Conservation (phyloP, 2,797 vertebrate genomes). For the Chelidonichthys spinosus region DNA sequence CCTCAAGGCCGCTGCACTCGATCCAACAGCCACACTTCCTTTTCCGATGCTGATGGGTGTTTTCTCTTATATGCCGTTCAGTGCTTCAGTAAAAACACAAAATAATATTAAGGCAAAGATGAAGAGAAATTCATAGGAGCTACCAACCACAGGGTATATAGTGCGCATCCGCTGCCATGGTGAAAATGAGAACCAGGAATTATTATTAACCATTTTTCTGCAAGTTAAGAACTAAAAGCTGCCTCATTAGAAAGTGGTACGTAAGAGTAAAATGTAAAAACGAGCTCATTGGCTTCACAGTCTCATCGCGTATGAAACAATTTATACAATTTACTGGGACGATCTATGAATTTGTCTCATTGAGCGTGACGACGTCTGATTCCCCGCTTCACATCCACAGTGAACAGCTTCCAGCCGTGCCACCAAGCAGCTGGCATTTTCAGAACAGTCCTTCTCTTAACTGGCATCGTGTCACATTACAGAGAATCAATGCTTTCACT, state of each 20-base stretch:
- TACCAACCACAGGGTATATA: too few relatives aligned
- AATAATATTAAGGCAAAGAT: too few relatives aligned
- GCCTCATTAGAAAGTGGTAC: not conserved
- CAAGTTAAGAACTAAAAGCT: not conserved
- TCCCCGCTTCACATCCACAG: conserved; percentile 20
- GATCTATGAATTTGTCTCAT: not conserved
- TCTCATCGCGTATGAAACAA: too few relatives aligned
- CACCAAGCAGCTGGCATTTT: conserved; percentile 32
- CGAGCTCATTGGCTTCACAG: not conserved
- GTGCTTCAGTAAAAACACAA: too few relatives aligned
- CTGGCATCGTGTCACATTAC: conserved; percentile 50
- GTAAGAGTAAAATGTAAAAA: conserved; percentile 8
- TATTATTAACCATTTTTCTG: not conserved
- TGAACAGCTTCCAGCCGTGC: conserved; percentile 23
- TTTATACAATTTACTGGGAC: not conserved
- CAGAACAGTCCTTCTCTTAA: conserved; percentile 30
- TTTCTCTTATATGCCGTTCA: too few relatives aligned
- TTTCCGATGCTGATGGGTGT: too few relatives aligned
- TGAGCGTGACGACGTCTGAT: not conserved
- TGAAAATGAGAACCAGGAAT: too few relatives aligned
- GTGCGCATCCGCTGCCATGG: too few relatives aligned
- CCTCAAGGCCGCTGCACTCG: too few relatives aligned
- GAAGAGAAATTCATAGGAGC: too few relatives aligned
- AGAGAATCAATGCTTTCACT: conserved; percentile 56
- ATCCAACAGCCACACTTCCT: too few relatives aligned